phyloP scores from a whole-genome alignment of 2,888 invertebrate species.

The Apomyelois bistriatella region DNA sequence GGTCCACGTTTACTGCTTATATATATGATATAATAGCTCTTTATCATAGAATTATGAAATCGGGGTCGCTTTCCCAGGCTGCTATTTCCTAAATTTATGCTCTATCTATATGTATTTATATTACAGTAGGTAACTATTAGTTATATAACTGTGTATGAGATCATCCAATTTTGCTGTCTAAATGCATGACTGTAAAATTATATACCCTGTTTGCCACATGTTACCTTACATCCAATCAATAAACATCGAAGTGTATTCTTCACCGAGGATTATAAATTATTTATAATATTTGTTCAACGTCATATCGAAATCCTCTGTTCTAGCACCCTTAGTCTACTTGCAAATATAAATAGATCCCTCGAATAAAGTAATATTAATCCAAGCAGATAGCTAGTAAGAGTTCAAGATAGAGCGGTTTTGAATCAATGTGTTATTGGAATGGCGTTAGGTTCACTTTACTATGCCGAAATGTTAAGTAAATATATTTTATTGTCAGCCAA shows the following conservation, averaged over 20 bases:
- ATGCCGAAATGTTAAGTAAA: conserved; percentile 24
- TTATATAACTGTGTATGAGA: too few species aligned
- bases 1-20: too few species aligned
- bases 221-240: neutral
- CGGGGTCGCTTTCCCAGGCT: too few species aligned
- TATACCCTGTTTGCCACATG: neutral
- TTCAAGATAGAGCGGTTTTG: neutral
- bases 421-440: neutral
- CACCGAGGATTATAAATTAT: conserved; percentile 27
- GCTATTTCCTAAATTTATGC: too few species aligned
- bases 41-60: too few species aligned
- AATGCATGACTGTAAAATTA: neutral
- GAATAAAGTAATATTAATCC: neutral
- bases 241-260: neutral
- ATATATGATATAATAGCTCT: too few species aligned
- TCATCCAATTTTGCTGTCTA: too few species aligned
- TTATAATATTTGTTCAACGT: conserved; percentile 46
- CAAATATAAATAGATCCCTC: conserved; percentile 28
- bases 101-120: too few species aligned
- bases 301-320: conserved; percentile 28
- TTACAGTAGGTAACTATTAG: too few species aligned
- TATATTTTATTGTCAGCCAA: conserved; percentile 42
- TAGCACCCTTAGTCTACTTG: conserved; percentile 24
- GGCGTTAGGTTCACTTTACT: conserved; percentile 24
- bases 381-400: neutral